phyloP scores from a whole-genome alignment of 2,113 vertebrate genomes.

The Neolamprologus fasciatus region DNA sequence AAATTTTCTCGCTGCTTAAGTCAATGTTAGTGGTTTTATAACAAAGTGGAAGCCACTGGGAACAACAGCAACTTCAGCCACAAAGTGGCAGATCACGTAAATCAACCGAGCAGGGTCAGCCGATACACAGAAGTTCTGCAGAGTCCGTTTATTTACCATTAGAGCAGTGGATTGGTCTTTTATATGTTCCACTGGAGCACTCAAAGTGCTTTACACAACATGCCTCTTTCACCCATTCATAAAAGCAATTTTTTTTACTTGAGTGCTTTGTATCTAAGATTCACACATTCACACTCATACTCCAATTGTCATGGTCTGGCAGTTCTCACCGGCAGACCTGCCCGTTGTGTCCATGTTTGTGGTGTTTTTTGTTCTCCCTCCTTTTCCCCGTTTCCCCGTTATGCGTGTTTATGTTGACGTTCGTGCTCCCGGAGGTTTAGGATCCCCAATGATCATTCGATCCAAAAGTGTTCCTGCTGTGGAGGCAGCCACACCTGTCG shows the following conservation, averaged over 20 bases:
- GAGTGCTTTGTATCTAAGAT: neutral
- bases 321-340: neutral
- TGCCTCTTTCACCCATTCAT: neutral
- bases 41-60: neutral
- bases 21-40: neutral
- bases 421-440: neutral
- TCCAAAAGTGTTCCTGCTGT: neutral
- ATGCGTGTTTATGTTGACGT: neutral
- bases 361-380: neutral
- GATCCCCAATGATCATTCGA: neutral
- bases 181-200: neutral
- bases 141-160: neutral
- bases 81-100: neutral
- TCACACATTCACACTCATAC: neutral
- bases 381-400: neutral
- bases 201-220: neutral
- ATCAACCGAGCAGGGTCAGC: neutral
- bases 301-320: neutral
- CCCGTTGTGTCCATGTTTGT: neutral
- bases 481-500: neutral
- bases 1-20: neutral
- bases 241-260: neutral
- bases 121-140: neutral
- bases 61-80: neutral
- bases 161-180: neutral